Conservation (phyloP, 30 jellyfish, hydroid and myxozoan genomes). For the Aurelia aurita region DNA sequence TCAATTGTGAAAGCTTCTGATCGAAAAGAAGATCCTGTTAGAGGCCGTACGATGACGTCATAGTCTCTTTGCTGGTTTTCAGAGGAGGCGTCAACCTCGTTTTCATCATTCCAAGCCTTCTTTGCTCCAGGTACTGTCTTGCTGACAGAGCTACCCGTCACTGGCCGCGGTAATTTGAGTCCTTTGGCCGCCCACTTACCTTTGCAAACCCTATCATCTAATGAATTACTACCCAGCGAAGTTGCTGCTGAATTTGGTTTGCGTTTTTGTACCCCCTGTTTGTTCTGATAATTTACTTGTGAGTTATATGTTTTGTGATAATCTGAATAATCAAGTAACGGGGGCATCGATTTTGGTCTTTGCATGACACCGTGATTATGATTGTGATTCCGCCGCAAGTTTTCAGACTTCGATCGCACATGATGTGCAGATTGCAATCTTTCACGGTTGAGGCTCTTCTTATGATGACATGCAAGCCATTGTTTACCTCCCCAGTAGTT, state of each 20-base stretch:
- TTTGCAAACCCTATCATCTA: neutral
- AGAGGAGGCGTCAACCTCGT: neutral
- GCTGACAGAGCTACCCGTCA: neutral
- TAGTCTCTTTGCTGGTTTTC: constrained; percentile 7
- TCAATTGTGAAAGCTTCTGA: constrained; percentile 34
- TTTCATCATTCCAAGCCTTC: neutral
- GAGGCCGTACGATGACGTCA: constrained; percentile 28
- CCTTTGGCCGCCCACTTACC: neutral
- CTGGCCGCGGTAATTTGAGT: neutral
- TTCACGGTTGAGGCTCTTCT: constrained; percentile 16
- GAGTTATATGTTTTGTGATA: neutral
- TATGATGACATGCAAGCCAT: constrained; percentile 50
- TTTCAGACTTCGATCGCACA: constrained; percentile 16
- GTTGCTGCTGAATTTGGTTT: neutral
- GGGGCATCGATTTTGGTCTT: constrained; percentile 60
- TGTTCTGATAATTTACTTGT: no score
- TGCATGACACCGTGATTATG: neutral
- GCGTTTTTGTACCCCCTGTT: no score
- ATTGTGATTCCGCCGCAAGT: neutral
- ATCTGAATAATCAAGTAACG: neutral
- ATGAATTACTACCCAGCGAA: neutral
- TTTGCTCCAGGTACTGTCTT: neutral
- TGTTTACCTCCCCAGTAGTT: constrained; percentile 35
- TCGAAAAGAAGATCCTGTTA: constrained; percentile 14
- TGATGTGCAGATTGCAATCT: constrained; percentile 10